Conservation (phyloP, 2,888 invertebrate species). For the Byasa hedistus region DNA sequence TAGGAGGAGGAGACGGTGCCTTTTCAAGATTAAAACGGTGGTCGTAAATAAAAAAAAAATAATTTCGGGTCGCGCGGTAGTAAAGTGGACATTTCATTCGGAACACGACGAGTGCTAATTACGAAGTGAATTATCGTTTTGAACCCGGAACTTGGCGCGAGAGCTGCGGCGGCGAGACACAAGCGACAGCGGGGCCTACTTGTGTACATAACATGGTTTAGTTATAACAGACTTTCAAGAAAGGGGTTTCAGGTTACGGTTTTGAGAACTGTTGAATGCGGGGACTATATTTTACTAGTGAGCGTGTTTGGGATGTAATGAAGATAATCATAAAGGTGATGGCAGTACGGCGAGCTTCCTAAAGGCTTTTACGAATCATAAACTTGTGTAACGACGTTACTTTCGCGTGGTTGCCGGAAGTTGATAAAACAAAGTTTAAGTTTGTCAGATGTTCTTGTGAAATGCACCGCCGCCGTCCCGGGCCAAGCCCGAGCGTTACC, state of each 20-base stretch:
- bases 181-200: constrained; percentile 25
- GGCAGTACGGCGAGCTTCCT: not conserved
- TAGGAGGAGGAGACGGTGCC: constrained; percentile 45
- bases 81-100: constrained; percentile 68
- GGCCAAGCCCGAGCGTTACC: constrained; percentile 45
- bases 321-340: too few species aligned
- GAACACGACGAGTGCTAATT: constrained; percentile 73
- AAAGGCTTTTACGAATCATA: too few species aligned
- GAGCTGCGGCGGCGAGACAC: constrained; percentile 30
- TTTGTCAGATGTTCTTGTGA: constrained; percentile 22
- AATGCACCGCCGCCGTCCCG: constrained; percentile 40
- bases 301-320: too few species aligned
- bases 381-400: too few species aligned
- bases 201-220: too few species aligned
- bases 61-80: constrained; percentile 57
- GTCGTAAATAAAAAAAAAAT: constrained; percentile 63
- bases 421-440: too few species aligned
- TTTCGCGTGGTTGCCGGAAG: too few species aligned
- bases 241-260: too few species aligned
- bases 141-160: constrained; percentile 42
- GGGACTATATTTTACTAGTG: too few species aligned
- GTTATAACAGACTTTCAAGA: too few species aligned
- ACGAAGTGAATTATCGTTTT: constrained; percentile 68
- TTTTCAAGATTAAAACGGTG: constrained; percentile 53
- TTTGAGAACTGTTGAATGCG: too few species aligned